phyloP scores from a whole-genome alignment of 2,113 vertebrate species.

The Stegostoma tigrinum region DNA sequence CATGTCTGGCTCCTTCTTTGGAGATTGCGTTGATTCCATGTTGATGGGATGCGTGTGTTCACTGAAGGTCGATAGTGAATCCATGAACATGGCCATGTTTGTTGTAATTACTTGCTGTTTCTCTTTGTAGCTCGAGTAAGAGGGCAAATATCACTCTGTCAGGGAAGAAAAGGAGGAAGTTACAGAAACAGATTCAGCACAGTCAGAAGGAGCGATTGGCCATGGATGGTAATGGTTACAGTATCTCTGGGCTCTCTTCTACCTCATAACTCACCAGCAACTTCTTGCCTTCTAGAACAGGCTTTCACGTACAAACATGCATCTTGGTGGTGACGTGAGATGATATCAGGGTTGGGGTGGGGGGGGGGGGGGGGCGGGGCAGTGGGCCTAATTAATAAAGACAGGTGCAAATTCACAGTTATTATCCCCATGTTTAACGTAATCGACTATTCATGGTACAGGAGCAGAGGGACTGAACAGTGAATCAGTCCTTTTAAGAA shows the following conservation, averaged over 20 bases:
- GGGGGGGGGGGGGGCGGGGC: no score
- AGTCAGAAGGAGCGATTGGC: constrained; percentile 55
- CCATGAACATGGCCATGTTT: no score
- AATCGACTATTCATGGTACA: not conserved
- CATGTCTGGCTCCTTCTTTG: not conserved
- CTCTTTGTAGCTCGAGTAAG: constrained; percentile 58
- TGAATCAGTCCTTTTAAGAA: no score
- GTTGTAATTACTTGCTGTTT: not conserved
- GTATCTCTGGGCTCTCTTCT: not conserved
- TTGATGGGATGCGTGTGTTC: not conserved
- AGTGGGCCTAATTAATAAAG: no score
- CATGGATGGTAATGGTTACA: constrained; percentile 58
- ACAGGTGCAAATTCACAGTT: not conserved
- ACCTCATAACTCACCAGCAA: not conserved
- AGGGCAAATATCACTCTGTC: constrained; percentile 78
- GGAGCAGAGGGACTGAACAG: no score
- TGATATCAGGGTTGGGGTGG: no score
- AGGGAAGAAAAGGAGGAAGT: constrained; percentile 73
- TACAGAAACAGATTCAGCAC: constrained; percentile 70
- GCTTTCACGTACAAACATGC: no score
- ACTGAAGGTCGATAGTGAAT: not conserved
- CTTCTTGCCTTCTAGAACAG: no score
- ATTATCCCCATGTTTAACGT: not conserved
- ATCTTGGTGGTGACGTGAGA: no score
- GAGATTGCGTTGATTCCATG: not conserved